Percentiles rank a stretch among this genome's conserved stretches.
Conservation (phyloP, 2,113 vertebrate genomes). For the Tretioscincus oriximinensis region DNA sequence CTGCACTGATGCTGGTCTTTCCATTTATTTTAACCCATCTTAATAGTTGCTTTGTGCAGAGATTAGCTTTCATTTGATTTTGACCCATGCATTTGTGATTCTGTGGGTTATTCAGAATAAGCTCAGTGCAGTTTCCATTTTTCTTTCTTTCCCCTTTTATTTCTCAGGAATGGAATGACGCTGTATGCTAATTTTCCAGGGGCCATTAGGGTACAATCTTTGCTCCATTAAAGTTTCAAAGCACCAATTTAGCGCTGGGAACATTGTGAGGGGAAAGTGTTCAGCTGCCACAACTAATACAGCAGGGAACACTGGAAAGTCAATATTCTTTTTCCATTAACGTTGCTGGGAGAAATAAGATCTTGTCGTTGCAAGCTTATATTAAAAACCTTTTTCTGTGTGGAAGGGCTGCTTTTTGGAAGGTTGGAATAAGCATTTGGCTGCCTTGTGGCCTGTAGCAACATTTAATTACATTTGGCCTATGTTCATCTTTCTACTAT, state of each 20-base stretch:
- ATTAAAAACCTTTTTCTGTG: not conserved
- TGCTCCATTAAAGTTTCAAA: constrained; percentile 27
- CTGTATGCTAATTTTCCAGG: constrained; percentile 50
- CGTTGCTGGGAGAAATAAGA: not conserved
- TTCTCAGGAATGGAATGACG: constrained; percentile 46
- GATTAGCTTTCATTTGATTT: constrained; percentile 46
- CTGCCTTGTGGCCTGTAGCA: constrained; percentile 47
- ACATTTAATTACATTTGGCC: constrained; percentile 61
- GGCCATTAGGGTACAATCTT: constrained; percentile 44
- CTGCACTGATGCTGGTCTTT: constrained; percentile 27
- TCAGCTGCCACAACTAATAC: not conserved
- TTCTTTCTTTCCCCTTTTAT: constrained; percentile 35
- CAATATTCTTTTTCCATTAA: not conserved
- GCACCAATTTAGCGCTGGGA: not conserved
- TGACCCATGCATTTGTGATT: constrained; percentile 45
- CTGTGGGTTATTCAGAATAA: constrained; percentile 48
- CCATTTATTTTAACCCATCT: constrained; percentile 41
- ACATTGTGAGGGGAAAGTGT: not conserved
- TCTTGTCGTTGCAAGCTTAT: not conserved
- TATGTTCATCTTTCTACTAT: constrained; percentile 58
- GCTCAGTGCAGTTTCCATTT: constrained; percentile 51
- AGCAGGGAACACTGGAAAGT: not conserved
- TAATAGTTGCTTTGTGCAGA: constrained; percentile 43
- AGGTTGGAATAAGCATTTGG: constrained; percentile 34
- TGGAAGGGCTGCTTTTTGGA: not conserved